These are phyloP conservation scores for Yponomeuta sedellus DNA, from an alignment of 2,888 invertebrate genomes.

Conservation along the genomic window DNA sequence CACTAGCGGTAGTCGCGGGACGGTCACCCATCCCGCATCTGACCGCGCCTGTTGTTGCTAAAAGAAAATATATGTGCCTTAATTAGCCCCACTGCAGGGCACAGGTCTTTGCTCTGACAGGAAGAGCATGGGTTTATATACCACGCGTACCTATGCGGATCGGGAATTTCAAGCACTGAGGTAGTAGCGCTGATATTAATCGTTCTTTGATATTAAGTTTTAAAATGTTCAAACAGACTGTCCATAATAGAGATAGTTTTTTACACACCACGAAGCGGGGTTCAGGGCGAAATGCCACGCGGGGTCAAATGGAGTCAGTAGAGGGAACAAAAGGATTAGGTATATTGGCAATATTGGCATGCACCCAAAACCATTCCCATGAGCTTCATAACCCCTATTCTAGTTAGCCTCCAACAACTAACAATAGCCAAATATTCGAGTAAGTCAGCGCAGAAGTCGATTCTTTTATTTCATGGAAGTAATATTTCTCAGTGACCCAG, in stretches of 20 bases:
- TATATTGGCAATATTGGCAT: not conserved
- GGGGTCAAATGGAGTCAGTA: not conserved
- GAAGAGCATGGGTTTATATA: too few species aligned
- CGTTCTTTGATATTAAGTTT: too few species aligned
- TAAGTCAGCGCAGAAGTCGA: not conserved
- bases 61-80: too few species aligned
- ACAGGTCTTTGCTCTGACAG: too few species aligned
- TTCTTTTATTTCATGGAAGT: not conserved
- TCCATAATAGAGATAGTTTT: not conserved
- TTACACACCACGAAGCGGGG: not conserved
- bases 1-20: too few species aligned
- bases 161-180: too few species aligned
- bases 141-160: too few species aligned
- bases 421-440: not conserved
- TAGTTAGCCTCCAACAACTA: not conserved
- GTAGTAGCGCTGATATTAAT: too few species aligned
- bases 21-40: too few species aligned
- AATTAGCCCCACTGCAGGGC: too few species aligned
- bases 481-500: not conserved
- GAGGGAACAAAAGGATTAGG: not conserved
- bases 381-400: not conserved
- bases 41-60: too few species aligned
- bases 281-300: not conserved
- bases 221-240: too few species aligned
- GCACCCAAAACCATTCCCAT: not conserved